Percentiles rank a stretch among this genome's conserved stretches.
Evolutionary conservation across 2,888 invertebrate species (phyloP).

Genomic region (Xanthia togata): DNA sequence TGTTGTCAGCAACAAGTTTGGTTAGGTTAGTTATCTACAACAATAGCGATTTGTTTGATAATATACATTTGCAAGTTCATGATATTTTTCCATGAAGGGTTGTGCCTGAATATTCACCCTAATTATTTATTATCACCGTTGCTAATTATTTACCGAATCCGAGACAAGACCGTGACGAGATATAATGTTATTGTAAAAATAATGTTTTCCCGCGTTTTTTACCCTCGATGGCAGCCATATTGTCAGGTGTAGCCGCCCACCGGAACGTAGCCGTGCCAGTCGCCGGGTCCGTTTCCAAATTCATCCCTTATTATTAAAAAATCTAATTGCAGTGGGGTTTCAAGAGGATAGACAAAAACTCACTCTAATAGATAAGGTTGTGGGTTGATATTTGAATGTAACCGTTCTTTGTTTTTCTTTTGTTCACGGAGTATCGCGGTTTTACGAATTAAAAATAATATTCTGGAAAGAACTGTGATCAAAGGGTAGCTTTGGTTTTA

Average conservation of each 20-base stretch:
- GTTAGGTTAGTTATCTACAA: neutral
- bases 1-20: constrained; percentile 16
- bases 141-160: constrained; percentile 50
- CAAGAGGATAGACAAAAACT: constrained; percentile 1
- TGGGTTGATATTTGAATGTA: constrained; percentile 30
- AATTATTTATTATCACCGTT: constrained; percentile 46
- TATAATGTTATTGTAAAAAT: constrained; percentile 42
- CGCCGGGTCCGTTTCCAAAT: constrained; percentile 55
- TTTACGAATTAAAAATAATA: constrained; percentile 8
- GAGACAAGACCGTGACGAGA: constrained; percentile 48
- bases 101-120: constrained; percentile 46
- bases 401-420: constrained; percentile 13
- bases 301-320: constrained; percentile 62
- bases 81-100: neutral
- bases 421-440: neutral
- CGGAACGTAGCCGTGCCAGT: constrained; percentile 69
- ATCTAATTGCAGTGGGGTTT: constrained; percentile 53
- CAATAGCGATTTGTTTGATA: constrained; percentile 13
- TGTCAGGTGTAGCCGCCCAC: constrained; percentile 63
- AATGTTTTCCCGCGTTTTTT: constrained; percentile 62
- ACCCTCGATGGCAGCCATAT: constrained; percentile 56
- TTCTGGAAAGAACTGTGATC: neutral
- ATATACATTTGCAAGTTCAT: neutral
- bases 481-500: neutral
- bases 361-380: neutral